Evolutionary conservation across 2,113 vertebrate species (phyloP).

Genomic region (Zosterops pallidus): DNA sequence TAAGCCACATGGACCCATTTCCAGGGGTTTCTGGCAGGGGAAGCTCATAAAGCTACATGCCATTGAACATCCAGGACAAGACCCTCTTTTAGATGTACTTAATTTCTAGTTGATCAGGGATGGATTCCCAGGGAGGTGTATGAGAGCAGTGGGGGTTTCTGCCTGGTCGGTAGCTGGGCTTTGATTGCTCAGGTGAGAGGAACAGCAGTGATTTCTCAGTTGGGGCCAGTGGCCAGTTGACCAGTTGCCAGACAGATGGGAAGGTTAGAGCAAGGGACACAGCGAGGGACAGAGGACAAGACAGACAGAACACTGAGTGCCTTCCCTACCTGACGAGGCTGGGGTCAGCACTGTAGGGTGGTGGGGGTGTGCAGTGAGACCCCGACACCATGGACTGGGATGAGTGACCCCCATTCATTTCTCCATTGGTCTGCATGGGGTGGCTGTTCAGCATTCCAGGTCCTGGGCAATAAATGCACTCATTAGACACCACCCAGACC

Average conservation of each 20-base stretch:
- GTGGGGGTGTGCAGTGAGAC: constrained; percentile 93
- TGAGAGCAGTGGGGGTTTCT: not conserved
- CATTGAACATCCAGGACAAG: not conserved
- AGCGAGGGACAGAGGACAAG: not conserved
- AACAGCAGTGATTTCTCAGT: not conserved
- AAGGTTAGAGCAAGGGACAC: not conserved
- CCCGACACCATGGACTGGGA: constrained; percentile 90
- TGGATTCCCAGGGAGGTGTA: rapidly evolving
- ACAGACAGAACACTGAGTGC: rapidly evolving
- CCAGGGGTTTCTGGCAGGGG: not conserved
- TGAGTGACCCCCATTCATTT: constrained; percentile 88
- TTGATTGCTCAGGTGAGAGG: not conserved
- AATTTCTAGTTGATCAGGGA: not conserved
- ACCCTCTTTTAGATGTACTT: rapidly evolving
- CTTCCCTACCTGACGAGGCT: constrained; percentile 90
- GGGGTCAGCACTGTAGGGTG: constrained; percentile 95
- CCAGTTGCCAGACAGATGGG: not conserved
- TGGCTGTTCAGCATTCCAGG: constrained; percentile 87
- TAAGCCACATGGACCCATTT: not conserved
- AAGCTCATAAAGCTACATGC: not conserved
- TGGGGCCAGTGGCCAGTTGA: constrained; percentile 25
- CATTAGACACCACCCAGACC: rapidly evolving
- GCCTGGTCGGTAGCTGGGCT: not conserved
- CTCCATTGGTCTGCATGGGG: constrained; percentile 87
- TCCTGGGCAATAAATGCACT: constrained; percentile 60